phyloP scores from a whole-genome alignment of 2,797 vertebrate genomes.

The Calcarius lapponicus region DNA sequence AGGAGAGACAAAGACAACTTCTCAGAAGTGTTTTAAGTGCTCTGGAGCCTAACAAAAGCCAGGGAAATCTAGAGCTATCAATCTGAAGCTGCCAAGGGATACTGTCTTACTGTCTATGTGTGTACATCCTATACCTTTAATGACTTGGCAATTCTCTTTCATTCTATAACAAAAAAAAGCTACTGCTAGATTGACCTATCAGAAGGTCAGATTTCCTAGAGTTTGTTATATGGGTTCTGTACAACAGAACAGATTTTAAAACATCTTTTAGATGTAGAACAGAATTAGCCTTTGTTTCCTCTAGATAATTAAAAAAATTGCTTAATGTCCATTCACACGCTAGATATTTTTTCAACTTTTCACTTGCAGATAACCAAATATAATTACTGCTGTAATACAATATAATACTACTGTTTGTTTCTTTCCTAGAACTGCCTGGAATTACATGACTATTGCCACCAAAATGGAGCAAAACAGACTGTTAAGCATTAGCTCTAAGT shows the following conservation, averaged over 20 bases:
- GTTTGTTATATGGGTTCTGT: neutral
- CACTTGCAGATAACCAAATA: slow-evolving; percentile 43
- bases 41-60: slow-evolving; percentile 12
- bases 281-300: slow-evolving; percentile 21
- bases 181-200: neutral
- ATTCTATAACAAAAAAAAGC: neutral
- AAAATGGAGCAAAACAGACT: slow-evolving; percentile 48
- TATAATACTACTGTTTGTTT: slow-evolving; percentile 2
- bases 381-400: slow-evolving; percentile 19
- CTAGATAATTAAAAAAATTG: slow-evolving; percentile 36
- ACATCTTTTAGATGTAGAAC: slow-evolving; percentile 2
- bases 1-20: neutral
- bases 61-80: slow-evolving; percentile 4
- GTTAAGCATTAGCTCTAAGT: slow-evolving; percentile 48
- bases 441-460: slow-evolving; percentile 26
- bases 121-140: neutral
- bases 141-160: neutral
- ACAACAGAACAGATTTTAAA: neutral
- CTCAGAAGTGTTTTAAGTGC: neutral
- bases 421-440: slow-evolving; percentile 26
- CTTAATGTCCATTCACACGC: slow-evolving; percentile 1
- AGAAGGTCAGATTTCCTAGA: neutral
- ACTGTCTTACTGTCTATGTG: neutral
- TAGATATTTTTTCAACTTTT: neutral
- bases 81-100: neutral